Base-by-base conservation (phyloP, 2,113 vertebrate genomes). In the Pterophyllum scalare region DNA sequence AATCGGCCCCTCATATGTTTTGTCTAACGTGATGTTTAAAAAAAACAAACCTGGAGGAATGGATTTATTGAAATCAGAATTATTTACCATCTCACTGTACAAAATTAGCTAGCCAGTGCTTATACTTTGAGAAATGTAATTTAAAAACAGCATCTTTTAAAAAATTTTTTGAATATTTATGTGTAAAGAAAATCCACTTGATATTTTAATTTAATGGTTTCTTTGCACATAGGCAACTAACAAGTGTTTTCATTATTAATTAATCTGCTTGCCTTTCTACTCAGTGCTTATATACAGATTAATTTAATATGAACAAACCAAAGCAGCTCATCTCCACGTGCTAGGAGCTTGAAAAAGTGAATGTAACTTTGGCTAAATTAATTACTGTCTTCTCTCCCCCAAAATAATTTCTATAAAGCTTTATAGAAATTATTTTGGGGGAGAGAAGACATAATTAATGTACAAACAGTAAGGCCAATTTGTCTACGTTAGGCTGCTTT, bases 1-100 rank as follows among this genome's bases (percentile, higher is more conserved):
- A 77, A 75, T 84, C 61, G 75, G 65, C 80, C 59, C n/a, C 77
- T 74, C n/a, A 22, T 80, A 67, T 13, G 26, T 77, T 87, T 83
- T 78, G 78, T 90, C 67, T 22, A 7, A 58, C 1, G n/a, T 75
- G 28, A 75, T 38, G 31, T 52, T 87, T 56, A 2, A 70, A 78
- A 76, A 77, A 80, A 43, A 49, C 9, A 11, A 52, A 56, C 22
- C 86, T 83, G 78, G 75, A 85, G 58, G 61, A 77, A 58, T 81
- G 59, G 1, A 52, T 84, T 82, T 70, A 58, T 80, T 56, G 60
- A 86, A 35, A 84, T 83, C 46, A 49, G 74, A 87, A 75, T 70
- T 43, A 60, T 75, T 43, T 52, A 61, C 54, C 82, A 56, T 75
- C 19, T 56, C 74, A 54, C 80, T 82, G 72, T 81, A 17, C 61